Base-by-base conservation (phyloP, 1,140 invertebrate genomes). In the Octopus bimaculoides region DNA sequence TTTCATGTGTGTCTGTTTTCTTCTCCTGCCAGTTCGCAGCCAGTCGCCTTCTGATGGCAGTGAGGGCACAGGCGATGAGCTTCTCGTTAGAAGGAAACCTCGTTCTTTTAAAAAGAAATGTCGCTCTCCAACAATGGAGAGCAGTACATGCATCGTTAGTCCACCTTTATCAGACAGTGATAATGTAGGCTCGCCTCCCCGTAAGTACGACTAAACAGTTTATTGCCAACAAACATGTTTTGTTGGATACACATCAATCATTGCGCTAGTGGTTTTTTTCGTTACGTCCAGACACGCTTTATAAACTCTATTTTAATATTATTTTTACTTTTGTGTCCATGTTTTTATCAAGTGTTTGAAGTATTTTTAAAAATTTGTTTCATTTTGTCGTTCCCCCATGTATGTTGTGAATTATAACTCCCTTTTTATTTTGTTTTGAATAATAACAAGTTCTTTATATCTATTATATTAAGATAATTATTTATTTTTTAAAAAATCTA, bases 41-140 rank as follows among this genome's bases (percentile, higher is more conserved):
- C 83, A 88, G 78, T 88, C 91, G 10, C 90, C 91, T 76, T 91
- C 91, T 6, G 92, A 92, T 77, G 91, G 91, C 54, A 92, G 91
- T 78, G 92, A 92, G 77, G 91, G 84, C 9, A 91, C 91, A 77
- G 86, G 89, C 17, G 92, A 92, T 82, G 88, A 89, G 79, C 78
- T 84, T 2, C 82, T 78, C 20, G 69, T 54, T 76, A 83, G 80
- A 71, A 83, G 81, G 81, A 87, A 85, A 77, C 81, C 84, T 14
- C 82, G 83, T 20, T 85, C 86, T 2, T 80, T 85, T 52, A 91
- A 92, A 5, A 94, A 92, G 85, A 78, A 78, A 55, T 76, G 82
- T 20, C 79, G 82, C 41, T 79, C 77, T 10, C 80, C 77, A 5
- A 78, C 55, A 52, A 82, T 79, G 56, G 79, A 78, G 52, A 81